Evolutionary conservation across 2,797 vertebrate species (phyloP).

Genomic region (Apodemus agrarius): DNA sequence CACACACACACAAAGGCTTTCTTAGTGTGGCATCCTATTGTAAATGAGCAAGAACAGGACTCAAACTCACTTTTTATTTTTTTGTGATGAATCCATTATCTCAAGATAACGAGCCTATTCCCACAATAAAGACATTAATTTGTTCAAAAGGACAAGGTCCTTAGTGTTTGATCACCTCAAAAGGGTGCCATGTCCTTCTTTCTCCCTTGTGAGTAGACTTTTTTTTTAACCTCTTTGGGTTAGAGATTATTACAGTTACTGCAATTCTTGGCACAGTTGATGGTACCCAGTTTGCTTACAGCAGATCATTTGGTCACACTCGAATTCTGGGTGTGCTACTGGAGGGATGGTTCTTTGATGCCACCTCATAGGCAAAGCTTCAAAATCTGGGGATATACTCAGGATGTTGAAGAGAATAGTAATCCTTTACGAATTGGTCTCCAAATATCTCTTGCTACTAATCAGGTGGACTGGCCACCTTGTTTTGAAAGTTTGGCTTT

Average conservation of each 20-base stretch:
- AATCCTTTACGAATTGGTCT: background rate
- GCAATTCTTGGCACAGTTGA: background rate
- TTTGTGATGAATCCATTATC: background rate
- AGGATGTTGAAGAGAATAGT: background rate
- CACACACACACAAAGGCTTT: background rate
- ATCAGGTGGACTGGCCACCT: background rate
- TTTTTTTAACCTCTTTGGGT: background rate
- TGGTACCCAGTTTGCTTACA: background rate
- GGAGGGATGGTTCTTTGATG: background rate
- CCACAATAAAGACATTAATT: background rate
- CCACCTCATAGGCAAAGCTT: background rate
- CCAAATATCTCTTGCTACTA: background rate
- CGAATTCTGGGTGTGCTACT: background rate
- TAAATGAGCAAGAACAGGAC: background rate
- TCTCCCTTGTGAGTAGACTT: background rate
- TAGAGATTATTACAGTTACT: background rate
- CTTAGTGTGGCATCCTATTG: background rate
- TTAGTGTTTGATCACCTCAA: background rate
- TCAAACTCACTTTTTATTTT: background rate
- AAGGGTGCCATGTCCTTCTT: background rate
- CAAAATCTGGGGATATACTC: background rate
- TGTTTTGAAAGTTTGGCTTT: background rate
- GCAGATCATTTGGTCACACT: background rate
- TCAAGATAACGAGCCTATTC: background rate
- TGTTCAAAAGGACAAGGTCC: background rate